A percentile compares a stretch with the other conserved stretches of the same genome.
phyloP scores from a whole-genome alignment of 2,797 vertebrate species.

The Tiaroga cobitis region DNA sequence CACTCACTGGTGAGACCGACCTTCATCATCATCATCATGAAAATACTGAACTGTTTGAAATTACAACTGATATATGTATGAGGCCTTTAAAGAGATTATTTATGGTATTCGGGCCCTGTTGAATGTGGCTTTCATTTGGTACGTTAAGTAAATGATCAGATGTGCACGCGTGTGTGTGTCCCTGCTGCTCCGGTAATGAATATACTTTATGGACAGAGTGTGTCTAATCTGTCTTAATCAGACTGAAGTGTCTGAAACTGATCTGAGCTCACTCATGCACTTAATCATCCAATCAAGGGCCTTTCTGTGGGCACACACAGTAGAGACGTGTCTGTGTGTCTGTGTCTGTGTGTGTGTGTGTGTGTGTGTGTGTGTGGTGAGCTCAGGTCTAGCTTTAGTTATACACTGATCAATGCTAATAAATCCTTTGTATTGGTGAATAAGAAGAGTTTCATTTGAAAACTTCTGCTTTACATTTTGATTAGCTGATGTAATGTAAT shows the following conservation, averaged over 20 bases:
- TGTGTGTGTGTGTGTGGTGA: background rate
- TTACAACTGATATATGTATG: background rate
- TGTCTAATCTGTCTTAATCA: constrained; percentile 49
- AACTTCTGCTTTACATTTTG: constrained; percentile 21
- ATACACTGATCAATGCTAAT: constrained; percentile 39
- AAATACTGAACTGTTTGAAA: background rate
- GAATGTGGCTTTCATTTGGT: constrained; percentile 41
- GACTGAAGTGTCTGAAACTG: constrained; percentile 40
- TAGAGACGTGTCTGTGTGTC: background rate
- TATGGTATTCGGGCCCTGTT: constrained; percentile 2
- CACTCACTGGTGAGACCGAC: constrained; percentile 60
- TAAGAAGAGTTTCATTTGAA: constrained; percentile 34
- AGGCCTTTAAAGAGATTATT: background rate
- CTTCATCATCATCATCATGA: constrained; percentile 4
- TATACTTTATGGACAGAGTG: constrained; percentile 41
- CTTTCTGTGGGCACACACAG: constrained; percentile 13
- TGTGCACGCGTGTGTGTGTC: constrained; percentile 15
- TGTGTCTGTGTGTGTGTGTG: background rate
- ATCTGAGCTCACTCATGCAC: constrained; percentile 41
- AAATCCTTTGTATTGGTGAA: constrained; percentile 37
- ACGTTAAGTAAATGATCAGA: constrained; percentile 31
- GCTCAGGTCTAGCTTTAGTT: constrained; percentile 17
- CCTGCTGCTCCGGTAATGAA: constrained; percentile 30
- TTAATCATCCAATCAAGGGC: constrained; percentile 42
- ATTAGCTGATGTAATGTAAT: constrained; percentile 30